Percentiles rank a stretch among this genome's conserved stretches.
Evolutionary conservation across 2,797 vertebrate species (phyloP).

Genomic region (Channallabes apus): DNA sequence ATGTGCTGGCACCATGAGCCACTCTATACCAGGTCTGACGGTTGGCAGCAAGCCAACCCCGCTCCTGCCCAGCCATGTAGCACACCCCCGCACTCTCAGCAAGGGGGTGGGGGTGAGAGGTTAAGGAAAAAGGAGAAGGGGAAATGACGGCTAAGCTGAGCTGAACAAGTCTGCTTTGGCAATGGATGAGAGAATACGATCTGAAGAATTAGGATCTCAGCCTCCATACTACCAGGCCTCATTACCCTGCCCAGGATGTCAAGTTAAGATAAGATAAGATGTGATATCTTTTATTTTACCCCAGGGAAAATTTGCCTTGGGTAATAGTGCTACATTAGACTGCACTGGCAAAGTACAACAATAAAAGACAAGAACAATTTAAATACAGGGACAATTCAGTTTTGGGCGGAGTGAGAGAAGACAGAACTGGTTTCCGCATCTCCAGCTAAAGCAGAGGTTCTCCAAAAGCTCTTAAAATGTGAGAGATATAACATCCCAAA

Average conservation of each 20-base stretch:
- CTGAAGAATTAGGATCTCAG: conserved; percentile 17
- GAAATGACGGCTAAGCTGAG: conserved; percentile 42
- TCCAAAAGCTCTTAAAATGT: conserved; percentile 29
- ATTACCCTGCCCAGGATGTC: conserved; percentile 7
- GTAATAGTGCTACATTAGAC: too few relatives aligned
- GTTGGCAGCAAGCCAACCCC: conserved; percentile 85
- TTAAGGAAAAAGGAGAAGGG: conserved; percentile 33
- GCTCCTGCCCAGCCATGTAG: conserved; percentile 77
- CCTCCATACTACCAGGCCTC: background rate
- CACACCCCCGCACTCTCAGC: conserved; percentile 59
- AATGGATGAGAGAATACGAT: conserved; percentile 28
- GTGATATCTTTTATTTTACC: too few relatives aligned
- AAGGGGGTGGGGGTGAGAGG: conserved; percentile 48
- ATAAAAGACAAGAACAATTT: too few relatives aligned
- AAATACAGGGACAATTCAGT: too few relatives aligned
- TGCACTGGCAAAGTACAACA: too few relatives aligned
- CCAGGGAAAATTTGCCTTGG: too few relatives aligned
- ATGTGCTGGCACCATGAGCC: conserved; percentile 40
- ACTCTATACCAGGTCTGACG: conserved; percentile 73
- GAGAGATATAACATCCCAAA: conserved; percentile 13
- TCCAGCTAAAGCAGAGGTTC: conserved; percentile 50
- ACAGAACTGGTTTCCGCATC: conserved; percentile 29
- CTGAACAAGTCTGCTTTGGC: conserved; percentile 50
- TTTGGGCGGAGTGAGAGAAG: background rate
- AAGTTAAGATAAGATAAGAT: too few relatives aligned